Conservation (phyloP, 2,888 invertebrate genomes). For the Himalopsyche anomala region DNA sequence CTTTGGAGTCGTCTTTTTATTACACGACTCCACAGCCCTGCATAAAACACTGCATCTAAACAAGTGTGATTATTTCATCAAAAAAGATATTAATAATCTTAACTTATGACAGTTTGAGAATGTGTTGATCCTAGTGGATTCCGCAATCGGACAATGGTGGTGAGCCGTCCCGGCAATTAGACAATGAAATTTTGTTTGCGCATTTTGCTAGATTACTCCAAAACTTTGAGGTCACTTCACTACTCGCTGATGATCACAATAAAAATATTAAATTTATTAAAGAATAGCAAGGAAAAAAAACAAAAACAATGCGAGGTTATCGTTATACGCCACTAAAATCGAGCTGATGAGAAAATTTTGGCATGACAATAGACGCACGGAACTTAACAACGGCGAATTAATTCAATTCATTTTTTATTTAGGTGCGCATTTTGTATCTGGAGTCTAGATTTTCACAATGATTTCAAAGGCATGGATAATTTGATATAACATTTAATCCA, state of each 20-base stretch:
- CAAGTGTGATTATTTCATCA: no score
- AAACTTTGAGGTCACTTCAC: constrained; percentile 24
- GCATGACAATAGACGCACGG: constrained; percentile 1
- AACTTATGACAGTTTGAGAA: background rate
- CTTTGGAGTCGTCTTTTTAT: no score
- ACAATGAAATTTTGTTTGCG: constrained; percentile 32
- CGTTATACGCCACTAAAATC: background rate
- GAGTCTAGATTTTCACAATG: constrained; percentile 23
- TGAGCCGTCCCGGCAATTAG: constrained; percentile 19
- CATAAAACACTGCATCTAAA: no score
- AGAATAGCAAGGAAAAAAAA: constrained; percentile 16
- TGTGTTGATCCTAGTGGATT: background rate
- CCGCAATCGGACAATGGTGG: constrained; percentile 34
- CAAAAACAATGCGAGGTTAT: constrained; percentile 35
- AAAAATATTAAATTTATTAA: constrained; percentile 35
- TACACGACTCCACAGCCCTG: no score
- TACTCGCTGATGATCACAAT: constrained; percentile 3
- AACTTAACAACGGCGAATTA: background rate
- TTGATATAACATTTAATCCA: background rate
- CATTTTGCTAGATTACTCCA: constrained; percentile 8
- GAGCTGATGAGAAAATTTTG: background rate
- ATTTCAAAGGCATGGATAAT: constrained; percentile 4
- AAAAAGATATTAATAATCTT: background rate
- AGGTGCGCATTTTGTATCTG: background rate
- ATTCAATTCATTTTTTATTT: constrained; percentile 2